Percentiles rank a stretch among this genome's conserved stretches.
Evolutionary conservation across 2,888 invertebrate genomes (phyloP).

Genomic region (Rotaria magnacalcarata): DNA sequence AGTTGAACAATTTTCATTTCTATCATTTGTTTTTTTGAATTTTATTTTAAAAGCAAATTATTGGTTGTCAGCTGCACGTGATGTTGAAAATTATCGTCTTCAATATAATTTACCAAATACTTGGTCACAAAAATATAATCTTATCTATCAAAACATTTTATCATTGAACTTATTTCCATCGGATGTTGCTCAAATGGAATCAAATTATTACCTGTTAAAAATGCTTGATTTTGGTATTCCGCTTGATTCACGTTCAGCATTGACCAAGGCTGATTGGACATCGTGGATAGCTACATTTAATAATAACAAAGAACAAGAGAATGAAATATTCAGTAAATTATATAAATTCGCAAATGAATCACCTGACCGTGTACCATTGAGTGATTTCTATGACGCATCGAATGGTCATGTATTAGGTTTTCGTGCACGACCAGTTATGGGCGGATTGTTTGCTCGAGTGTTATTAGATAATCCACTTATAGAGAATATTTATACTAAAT

Average conservation of each 20-base stretch:
- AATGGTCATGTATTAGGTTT: not conserved
- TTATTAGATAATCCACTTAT: slow-evolving; percentile 15
- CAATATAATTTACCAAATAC: slow-evolving; percentile 27
- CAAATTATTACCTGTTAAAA: not conserved
- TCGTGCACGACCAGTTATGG: slow-evolving; percentile 9
- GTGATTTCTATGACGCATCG: not conserved
- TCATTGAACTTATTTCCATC: not conserved
- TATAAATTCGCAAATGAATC: slow-evolving; percentile 17
- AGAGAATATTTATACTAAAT: not conserved
- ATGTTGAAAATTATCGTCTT: not conserved
- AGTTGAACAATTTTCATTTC: not conserved
- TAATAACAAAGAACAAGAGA: not conserved
- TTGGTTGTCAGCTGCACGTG: not conserved
- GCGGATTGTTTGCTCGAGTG: not conserved
- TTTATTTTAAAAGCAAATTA: not conserved
- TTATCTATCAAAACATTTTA: slow-evolving; percentile 16
- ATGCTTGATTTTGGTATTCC: slow-evolving; percentile 26
- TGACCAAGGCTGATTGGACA: not conserved
- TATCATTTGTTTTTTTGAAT: not conserved
- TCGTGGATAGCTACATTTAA: slow-evolving; percentile 1
- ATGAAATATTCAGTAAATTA: not conserved
- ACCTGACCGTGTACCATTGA: not conserved
- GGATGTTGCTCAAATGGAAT: not conserved
- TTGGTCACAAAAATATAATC: slow-evolving; percentile 25
- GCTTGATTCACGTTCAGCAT: not conserved